A percentile compares a stretch with the other conserved stretches of the same genome.
phyloP scores from a whole-genome alignment of 2,113 vertebrate species.

The Antennarius striatus region DNA sequence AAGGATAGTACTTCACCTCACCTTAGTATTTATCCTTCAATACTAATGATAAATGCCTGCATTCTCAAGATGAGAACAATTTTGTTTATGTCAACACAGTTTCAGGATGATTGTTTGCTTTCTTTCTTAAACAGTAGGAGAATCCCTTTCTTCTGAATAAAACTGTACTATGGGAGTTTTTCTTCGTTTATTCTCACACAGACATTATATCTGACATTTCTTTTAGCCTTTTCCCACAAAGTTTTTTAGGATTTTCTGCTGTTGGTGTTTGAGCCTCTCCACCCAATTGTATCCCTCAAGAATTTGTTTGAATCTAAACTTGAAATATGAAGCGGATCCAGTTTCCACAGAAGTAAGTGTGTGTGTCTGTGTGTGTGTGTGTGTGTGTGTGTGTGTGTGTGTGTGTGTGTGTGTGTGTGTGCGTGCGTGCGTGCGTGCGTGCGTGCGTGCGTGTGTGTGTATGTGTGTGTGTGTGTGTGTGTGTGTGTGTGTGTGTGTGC shows the following conservation, averaged over 20 bases:
- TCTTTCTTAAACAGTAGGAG: too few relatives aligned
- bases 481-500: constrained; percentile 11
- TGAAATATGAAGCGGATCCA: constrained; percentile 69
- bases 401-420: constrained; percentile 23
- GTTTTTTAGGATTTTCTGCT: constrained; percentile 63
- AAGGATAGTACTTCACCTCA: constrained; percentile 12
- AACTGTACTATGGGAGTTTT: too few relatives aligned
- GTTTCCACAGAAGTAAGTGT: constrained; percentile 60
- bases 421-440: background rate
- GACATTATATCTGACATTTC: constrained; percentile 60
- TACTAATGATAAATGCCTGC: constrained; percentile 35
- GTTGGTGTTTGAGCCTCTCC: constrained; percentile 58
- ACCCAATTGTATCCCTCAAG: constrained; percentile 68
- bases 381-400: constrained; percentile 23
- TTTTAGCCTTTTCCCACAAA: constrained; percentile 70
- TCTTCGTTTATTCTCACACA: constrained; percentile 20
- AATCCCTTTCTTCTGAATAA: too few relatives aligned
- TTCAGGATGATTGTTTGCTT: too few relatives aligned
- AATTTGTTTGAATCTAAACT: constrained; percentile 72
- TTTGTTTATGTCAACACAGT: too few relatives aligned
- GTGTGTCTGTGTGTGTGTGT: constrained; percentile 8
- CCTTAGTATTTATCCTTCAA: constrained; percentile 32
- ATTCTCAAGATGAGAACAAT: too few relatives aligned
- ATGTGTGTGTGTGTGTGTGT: constrained; percentile 29
- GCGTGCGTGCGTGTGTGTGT: constrained; percentile 12